phyloP scores from a whole-genome alignment of 2,797 vertebrate species.

The Cirrhinus molitorella region DNA sequence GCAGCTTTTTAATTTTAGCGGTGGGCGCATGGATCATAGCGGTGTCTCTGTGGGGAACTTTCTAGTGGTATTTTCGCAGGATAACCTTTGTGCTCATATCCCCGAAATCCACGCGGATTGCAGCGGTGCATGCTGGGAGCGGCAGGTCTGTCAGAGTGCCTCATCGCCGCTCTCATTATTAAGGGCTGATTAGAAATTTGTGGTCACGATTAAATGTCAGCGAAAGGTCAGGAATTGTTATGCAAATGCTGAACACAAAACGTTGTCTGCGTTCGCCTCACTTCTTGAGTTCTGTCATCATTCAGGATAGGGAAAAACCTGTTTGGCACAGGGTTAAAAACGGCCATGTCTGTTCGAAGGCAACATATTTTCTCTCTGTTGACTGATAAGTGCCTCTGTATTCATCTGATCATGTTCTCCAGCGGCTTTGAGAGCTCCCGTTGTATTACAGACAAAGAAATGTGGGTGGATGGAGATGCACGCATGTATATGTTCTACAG shows the following conservation, averaged over 20 bases:
- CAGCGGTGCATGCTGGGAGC: conserved; percentile 27
- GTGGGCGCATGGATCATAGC: conserved; percentile 34
- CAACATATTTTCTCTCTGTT: conserved; percentile 25
- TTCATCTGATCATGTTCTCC: conserved; percentile 16
- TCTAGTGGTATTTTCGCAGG: conserved; percentile 43
- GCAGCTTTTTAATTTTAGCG: conserved; percentile 45
- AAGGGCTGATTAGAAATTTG: conserved; percentile 78
- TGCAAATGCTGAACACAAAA: conserved; percentile 78
- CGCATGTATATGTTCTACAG: not conserved
- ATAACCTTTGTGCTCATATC: conserved; percentile 55
- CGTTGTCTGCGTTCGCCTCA: conserved; percentile 65
- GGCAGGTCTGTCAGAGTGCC: conserved; percentile 56
- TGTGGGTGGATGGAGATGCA: not conserved
- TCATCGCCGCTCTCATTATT: conserved; percentile 81
- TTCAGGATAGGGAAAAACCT: not conserved
- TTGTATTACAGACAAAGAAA: conserved; percentile 1
- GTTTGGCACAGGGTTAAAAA: not conserved
- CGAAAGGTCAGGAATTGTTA: conserved; percentile 82
- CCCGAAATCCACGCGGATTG: conserved; percentile 35
- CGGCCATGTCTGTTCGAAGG: not conserved
- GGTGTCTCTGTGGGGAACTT: conserved; percentile 22
- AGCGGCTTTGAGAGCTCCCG: not conserved
- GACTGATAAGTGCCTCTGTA: conserved; percentile 24
- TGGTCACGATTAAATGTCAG: conserved; percentile 81
- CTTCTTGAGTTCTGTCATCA: conserved; percentile 3